Conservation (phyloP, 2,888 invertebrate species). For the Agrotis ipsilon region DNA sequence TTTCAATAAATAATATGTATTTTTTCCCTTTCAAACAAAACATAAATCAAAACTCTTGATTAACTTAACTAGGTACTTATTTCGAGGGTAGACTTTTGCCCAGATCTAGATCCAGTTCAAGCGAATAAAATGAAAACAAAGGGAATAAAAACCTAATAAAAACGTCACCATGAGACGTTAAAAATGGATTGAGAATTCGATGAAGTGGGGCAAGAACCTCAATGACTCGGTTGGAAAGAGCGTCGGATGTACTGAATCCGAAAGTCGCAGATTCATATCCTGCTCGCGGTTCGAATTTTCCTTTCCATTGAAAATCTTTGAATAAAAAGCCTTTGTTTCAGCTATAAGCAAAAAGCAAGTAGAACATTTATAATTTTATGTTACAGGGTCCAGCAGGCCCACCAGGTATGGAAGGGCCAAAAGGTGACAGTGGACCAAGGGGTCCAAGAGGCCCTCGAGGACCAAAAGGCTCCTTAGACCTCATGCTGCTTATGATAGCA, state of each 20-base stretch:
- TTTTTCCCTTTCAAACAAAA: no score
- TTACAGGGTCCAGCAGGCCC: conserved; percentile 92
- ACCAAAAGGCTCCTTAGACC: conserved; percentile 92
- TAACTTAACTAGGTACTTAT: neutral
- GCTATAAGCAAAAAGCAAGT: neutral
- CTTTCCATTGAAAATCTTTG: no score
- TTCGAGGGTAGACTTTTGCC: neutral
- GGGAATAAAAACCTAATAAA: neutral
- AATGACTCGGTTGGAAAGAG: no score
- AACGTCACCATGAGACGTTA: no score
- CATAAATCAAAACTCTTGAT: no score
- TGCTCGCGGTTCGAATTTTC: no score
- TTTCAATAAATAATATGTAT: no score
- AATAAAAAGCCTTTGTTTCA: neutral
- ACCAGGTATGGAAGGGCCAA: conserved; percentile 91
- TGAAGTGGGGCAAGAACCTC: no score
- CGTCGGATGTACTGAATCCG: no score
- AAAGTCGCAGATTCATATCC: no score
- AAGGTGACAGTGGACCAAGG: conserved; percentile 91
- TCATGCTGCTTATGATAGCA: conserved; percentile 92
- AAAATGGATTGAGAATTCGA: no score
- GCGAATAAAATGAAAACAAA: neutral
- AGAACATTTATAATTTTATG: neutral
- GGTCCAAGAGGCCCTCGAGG: conserved; percentile 92
- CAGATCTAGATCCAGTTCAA: neutral